A percentile compares a stretch with the other conserved stretches of the same genome.
phyloP scores from a whole-genome alignment of 2,888 invertebrate species.

The Drosophila kambysellisi region DNA sequence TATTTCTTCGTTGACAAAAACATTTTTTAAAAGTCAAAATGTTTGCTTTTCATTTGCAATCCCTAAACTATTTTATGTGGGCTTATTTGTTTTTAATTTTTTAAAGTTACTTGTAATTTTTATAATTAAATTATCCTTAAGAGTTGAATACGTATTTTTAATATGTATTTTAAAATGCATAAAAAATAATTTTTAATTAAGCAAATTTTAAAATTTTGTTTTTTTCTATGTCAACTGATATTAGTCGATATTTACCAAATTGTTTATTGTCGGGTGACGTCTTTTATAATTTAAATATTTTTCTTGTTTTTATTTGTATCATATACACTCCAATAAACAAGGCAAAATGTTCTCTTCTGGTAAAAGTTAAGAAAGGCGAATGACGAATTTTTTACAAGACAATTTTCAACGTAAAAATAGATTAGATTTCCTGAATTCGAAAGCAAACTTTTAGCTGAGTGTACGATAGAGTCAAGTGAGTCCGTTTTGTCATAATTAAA shows the following conservation, averaged over 20 bases:
- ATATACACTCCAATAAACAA: neutral
- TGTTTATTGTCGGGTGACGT: neutral
- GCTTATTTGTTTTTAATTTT: too few species aligned
- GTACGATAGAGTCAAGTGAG: neutral
- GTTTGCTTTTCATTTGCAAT: neutral
- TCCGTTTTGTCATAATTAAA: neutral
- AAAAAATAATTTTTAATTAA: neutral
- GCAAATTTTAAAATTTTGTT: neutral
- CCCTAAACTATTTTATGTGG: neutral
- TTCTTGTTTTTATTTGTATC: neutral
- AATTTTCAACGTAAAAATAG: neutral
- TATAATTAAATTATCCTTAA: too few species aligned
- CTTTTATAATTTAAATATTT: neutral
- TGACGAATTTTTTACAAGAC: neutral
- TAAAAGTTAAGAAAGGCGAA: neutral
- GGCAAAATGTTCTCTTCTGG: neutral
- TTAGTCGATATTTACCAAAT: neutral
- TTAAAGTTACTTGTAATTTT: too few species aligned
- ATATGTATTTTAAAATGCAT: neutral
- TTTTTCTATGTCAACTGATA: neutral
- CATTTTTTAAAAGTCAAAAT: neutral
- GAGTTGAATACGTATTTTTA: neutral
- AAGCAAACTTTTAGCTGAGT: neutral
- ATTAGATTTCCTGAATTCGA: neutral
- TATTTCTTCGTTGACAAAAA: neutral